Base-by-base conservation (phyloP, 1,140 invertebrate species). In the Neomicropteryx cornuta region DNA sequence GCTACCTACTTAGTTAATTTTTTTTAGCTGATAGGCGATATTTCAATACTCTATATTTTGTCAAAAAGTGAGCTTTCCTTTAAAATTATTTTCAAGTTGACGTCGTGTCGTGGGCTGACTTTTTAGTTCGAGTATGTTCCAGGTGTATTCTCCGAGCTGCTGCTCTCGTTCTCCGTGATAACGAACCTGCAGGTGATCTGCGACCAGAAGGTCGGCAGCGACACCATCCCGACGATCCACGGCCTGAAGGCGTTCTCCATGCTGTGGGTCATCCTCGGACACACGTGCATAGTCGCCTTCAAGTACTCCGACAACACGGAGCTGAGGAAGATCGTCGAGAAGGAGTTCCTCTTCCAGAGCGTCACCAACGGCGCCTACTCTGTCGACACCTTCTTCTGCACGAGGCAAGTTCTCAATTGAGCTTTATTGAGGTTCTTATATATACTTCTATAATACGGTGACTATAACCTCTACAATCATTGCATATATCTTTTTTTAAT, bases 311-410 rank as follows among this genome's bases (percentile, higher is more conserved):
- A 88, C 53, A 88, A 88, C 55, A 85, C 83, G 58, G 81, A 83
- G 31, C 76, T 83, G 44, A 66, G 84, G 33, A 81, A 76, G 44
- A 68, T 86, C 18, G 74, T 86, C 10, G 83, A 88, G 54, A 80
- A 82, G 52, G 77, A 82, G 47, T 80, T 87, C 58, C 69, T 82
- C 40, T 87, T 87, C 52, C 84, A 89, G 61, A 81, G 84, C 0
- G 79, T 90, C 20, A 76, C 81, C 10, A 93, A 91, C 58, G 89
- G 84, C 0, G 77, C 85, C 0, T 88, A 89, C 58, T 88, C 87
- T 43, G 90, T 94, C 0, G 89, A 93, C 53, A 88, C 88, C 1
- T 94, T 93, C 64, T 94, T 94, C 70, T 86, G 90, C 53, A 79
- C 84, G 46, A 73, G 71, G 72, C 73, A 54, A 47, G 46, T 45